Percentiles rank a stretch among this genome's conserved stretches.
Evolutionary conservation across 2,113 vertebrate species (phyloP).

Genomic region (Chaetodon trifascialis): DNA sequence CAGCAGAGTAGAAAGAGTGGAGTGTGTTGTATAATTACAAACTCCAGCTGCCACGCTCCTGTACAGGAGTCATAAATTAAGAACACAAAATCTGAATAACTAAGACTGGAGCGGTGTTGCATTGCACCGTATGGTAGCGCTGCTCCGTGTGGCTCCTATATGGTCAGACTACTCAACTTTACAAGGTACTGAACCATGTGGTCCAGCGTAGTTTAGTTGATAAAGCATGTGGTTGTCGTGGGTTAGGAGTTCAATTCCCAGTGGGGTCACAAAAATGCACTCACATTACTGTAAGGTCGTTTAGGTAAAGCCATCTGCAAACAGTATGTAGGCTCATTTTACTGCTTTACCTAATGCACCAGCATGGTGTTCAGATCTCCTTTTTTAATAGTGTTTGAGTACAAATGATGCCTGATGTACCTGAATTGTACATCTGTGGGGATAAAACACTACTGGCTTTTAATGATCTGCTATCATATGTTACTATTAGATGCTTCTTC

Average conservation of each 20-base stretch:
- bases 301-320: slow-evolving; percentile 63
- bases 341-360: slow-evolving; percentile 37
- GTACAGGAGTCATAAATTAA: slow-evolving; percentile 77
- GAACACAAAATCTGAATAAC: slow-evolving; percentile 70
- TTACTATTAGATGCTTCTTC: slow-evolving; percentile 28
- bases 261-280: slow-evolving; percentile 61
- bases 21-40: slow-evolving; percentile 78
- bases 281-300: slow-evolving; percentile 55
- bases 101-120: slow-evolving; percentile 41
- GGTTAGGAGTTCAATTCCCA: slow-evolving; percentile 66
- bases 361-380: slow-evolving; percentile 28
- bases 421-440: slow-evolving; percentile 38
- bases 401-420: slow-evolving; percentile 8
- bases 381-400: slow-evolving; percentile 5
- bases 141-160: slow-evolving; percentile 21
- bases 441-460: slow-evolving; percentile 34
- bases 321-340: slow-evolving; percentile 57
- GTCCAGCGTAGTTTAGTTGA: slow-evolving; percentile 17
- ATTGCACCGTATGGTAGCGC: not conserved
- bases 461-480: slow-evolving; percentile 55
- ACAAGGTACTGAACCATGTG: slow-evolving; percentile 42
- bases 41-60: slow-evolving; percentile 76
- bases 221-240: slow-evolving; percentile 47
- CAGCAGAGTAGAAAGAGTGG: slow-evolving; percentile 64
- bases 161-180: slow-evolving; percentile 27